Percentiles rank a stretch among this genome's conserved stretches.
Conservation (phyloP, 2,113 vertebrate species). For the Cheilinus undulatus region DNA sequence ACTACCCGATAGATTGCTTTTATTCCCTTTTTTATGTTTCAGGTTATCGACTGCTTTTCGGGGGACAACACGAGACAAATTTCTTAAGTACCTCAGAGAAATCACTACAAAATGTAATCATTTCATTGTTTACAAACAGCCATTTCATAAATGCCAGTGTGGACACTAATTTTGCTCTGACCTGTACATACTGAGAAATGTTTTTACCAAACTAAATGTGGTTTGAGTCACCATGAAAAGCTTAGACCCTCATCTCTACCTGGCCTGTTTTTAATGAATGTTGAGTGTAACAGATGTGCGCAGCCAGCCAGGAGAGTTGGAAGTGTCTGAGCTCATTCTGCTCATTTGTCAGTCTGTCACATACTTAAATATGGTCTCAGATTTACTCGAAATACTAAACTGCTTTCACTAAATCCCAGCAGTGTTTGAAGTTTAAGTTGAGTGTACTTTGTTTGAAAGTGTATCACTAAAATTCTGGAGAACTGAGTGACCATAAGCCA, state of each 20-base stretch:
- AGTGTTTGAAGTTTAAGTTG: conserved; percentile 36
- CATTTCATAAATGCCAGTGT: conserved; percentile 73
- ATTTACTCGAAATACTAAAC: conserved; percentile 34
- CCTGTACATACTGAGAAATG: conserved; percentile 75
- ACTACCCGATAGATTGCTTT: conserved; percentile 34
- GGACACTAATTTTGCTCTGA: conserved; percentile 75
- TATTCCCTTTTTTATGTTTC: conserved; percentile 47
- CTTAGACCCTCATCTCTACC: conserved; percentile 33
- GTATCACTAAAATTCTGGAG: conserved; percentile 33
- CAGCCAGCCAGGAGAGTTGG: conserved; percentile 27
- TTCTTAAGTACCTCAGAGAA: conserved; percentile 83
- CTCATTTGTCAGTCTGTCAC: conserved; percentile 43
- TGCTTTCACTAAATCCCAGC: conserved; percentile 32
- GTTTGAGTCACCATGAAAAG: conserved; percentile 41
- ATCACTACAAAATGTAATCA: conserved; percentile 71
- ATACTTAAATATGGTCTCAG: conserved; percentile 33
- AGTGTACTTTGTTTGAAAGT: conserved; percentile 23
- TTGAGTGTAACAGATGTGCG: conserved; percentile 54
- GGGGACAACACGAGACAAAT: conserved; percentile 60
- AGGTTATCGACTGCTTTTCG: conserved; percentile 55
- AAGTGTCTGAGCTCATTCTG: conserved; percentile 44
- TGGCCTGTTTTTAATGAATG: conserved; percentile 61
- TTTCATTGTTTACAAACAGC: conserved; percentile 83
- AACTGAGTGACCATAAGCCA: conserved; percentile 59
- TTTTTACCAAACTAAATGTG: conserved; percentile 66